Evolutionary conservation across 2,888 invertebrate genomes (phyloP).

Genomic region (Polydesmus complanatus): DNA sequence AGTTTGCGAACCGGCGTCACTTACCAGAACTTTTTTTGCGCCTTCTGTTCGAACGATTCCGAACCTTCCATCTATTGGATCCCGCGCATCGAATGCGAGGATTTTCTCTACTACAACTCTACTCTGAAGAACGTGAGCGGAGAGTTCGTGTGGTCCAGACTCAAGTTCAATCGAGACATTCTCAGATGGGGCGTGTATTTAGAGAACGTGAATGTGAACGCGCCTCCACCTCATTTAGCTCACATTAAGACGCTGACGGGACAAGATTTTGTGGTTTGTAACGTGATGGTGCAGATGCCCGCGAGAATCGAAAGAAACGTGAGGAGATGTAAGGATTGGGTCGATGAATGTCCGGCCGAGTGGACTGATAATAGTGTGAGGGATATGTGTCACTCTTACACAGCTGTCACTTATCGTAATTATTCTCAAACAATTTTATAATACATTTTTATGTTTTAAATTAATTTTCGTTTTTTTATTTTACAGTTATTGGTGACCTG

Average conservation of each 20-base stretch:
- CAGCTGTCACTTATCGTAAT: conserved; percentile 34
- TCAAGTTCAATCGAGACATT: conserved; percentile 24
- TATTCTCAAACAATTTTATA: no score
- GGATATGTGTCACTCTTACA: conserved; percentile 33
- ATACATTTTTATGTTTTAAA: no score
- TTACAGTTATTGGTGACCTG: no score
- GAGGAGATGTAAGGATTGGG: conserved; percentile 34
- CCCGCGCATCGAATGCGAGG: conserved; percentile 33
- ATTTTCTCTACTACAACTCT: conserved; percentile 14
- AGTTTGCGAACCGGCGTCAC: conserved; percentile 27
- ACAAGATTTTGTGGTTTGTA: conserved; percentile 23
- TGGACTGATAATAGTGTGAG: conserved; percentile 26
- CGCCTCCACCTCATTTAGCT: no score
- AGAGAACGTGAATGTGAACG: background rate
- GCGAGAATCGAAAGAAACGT: conserved; percentile 28
- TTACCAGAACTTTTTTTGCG: conserved; percentile 32
- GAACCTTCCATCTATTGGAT: conserved; percentile 29
- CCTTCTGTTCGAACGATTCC: conserved; percentile 34
- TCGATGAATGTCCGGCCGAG: conserved; percentile 33
- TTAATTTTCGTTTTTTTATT: no score
- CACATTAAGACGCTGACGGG: background rate
- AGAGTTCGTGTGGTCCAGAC: conserved; percentile 21
- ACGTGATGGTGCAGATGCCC: conserved; percentile 32
- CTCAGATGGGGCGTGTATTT: conserved; percentile 28
- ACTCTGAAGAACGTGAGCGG: conserved; percentile 20